These are phyloP conservation scores for Halocynthia aurantium DNA, from an alignment of 23 tunicate genomes.

Conservation along the genomic window DNA sequence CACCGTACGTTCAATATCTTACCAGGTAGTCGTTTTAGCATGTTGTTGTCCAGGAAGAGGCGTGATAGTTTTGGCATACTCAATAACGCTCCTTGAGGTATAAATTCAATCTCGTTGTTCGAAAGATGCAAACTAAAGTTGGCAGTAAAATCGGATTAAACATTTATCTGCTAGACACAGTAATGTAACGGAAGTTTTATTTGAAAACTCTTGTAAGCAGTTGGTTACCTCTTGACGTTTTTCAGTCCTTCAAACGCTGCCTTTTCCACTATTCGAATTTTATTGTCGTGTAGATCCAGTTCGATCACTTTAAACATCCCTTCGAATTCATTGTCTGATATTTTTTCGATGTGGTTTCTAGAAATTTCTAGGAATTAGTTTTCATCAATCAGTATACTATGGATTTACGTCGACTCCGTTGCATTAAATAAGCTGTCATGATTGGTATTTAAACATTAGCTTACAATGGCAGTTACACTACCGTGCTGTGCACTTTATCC, in stretches of 20 bases:
- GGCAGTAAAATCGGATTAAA: neutral
- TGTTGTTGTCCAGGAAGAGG: conserved; percentile 46
- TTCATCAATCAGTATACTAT: neutral
- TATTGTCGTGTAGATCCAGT: conserved; percentile 46
- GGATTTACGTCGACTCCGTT: neutral
- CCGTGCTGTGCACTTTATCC: no score
- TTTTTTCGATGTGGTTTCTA: conserved; percentile 41
- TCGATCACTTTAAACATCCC: conserved; percentile 17
- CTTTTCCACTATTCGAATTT: conserved; percentile 9
- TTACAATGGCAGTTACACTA: no score
- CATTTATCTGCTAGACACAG: neutral
- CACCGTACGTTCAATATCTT: neutral
- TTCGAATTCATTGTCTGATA: conserved; percentile 37
- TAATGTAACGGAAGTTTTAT: neutral
- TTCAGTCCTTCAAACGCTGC: conserved; percentile 30
- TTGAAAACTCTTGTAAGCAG: neutral
- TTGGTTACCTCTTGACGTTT: conserved; percentile 27
- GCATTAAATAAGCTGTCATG: no score
- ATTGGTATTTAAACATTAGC: no score
- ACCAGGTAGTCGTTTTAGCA: conserved; percentile 49
- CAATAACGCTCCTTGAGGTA: conserved; percentile 19
- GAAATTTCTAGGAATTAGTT: neutral
- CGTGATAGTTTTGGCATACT: conserved; percentile 20
- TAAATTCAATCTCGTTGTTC: conserved; percentile 22
- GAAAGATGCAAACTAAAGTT: conserved; percentile 46